These are phyloP conservation scores for Puntigrus tetrazona DNA, from an alignment of 2,113 vertebrate species.

Conservation along the genomic window DNA sequence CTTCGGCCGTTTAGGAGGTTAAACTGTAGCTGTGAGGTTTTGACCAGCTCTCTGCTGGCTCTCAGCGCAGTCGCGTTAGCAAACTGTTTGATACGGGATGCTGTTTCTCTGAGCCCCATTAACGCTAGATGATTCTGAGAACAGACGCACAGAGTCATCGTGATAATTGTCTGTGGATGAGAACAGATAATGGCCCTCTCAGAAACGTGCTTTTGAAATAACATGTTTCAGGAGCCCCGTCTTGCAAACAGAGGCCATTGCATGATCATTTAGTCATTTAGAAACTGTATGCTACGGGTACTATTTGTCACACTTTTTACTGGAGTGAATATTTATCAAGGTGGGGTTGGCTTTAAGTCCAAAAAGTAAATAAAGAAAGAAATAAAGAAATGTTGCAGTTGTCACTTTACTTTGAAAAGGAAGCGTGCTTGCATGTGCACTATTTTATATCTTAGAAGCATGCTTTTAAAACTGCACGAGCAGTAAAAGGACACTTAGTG, in stretches of 20 bases:
- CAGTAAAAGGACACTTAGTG: neutral
- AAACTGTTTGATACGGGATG: constrained; percentile 38
- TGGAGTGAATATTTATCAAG: neutral
- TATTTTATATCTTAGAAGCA: neutral
- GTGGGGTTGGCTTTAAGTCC: neutral
- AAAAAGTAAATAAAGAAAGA: too few species aligned
- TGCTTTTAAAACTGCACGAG: neutral
- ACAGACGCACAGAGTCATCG: neutral
- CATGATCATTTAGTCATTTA: neutral
- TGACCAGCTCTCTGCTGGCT: constrained; percentile 28
- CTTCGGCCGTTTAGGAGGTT: constrained; percentile 36
- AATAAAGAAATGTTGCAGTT: neutral
- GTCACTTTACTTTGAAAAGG: neutral
- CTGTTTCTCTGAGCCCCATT: constrained; percentile 16
- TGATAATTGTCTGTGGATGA: constrained; percentile 7
- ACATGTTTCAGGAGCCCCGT: neutral
- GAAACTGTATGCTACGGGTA: neutral
- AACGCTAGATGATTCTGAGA: constrained; percentile 22
- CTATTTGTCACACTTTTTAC: neutral
- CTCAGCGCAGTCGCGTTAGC: neutral
- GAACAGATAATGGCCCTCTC: constrained; percentile 18
- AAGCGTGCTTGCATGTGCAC: neutral
- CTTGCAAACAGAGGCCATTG: neutral
- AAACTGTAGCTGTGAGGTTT: constrained; percentile 55
- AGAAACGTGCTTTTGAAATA: constrained; percentile 34